Conservation (phyloP, 64 coral and sea anemone species). For the Acropora yongei region DNA sequence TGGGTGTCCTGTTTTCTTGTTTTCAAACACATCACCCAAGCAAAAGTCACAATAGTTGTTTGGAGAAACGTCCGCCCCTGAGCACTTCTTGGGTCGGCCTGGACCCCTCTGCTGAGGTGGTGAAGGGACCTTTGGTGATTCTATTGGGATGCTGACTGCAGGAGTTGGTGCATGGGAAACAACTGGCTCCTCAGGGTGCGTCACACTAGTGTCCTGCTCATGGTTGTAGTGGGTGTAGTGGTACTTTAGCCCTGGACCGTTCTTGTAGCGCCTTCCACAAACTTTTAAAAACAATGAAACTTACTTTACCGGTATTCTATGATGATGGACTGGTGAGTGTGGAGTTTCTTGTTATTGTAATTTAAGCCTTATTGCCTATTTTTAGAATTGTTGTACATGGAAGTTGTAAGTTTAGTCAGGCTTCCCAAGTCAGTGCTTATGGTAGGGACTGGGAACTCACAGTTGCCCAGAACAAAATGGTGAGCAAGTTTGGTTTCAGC, state of each 20-base stretch:
- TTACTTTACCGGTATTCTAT: neutral
- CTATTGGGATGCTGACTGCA: constrained; percentile 25
- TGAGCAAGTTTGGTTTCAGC: no score
- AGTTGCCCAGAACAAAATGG: no score
- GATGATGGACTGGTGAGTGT: neutral
- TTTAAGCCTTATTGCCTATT: no score
- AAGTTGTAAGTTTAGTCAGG: no score
- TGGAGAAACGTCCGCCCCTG: constrained; percentile 56
- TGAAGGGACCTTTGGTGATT: constrained; percentile 67
- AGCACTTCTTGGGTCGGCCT: constrained; percentile 40
- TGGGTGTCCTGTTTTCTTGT: constrained; percentile 84
- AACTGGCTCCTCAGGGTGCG: constrained; percentile 57
- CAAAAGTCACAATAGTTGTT: constrained; percentile 99
- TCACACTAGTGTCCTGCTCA: constrained; percentile 57
- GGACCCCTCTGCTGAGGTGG: constrained; percentile 31
- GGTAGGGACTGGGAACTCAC: no score
- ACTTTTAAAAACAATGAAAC: constrained; percentile 32
- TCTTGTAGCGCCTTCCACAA: constrained; percentile 98
- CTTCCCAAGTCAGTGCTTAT: no score
- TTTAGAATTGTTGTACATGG: no score
- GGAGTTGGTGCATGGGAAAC: constrained; percentile 68
- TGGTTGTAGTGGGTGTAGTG: constrained; percentile 98
- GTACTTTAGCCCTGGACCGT: constrained; percentile 97
- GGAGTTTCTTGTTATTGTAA: no score
- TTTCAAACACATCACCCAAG: constrained; percentile 86